Base-by-base conservation (phyloP, 2,113 vertebrate species). In the Nothobranchius furzeri region DNA sequence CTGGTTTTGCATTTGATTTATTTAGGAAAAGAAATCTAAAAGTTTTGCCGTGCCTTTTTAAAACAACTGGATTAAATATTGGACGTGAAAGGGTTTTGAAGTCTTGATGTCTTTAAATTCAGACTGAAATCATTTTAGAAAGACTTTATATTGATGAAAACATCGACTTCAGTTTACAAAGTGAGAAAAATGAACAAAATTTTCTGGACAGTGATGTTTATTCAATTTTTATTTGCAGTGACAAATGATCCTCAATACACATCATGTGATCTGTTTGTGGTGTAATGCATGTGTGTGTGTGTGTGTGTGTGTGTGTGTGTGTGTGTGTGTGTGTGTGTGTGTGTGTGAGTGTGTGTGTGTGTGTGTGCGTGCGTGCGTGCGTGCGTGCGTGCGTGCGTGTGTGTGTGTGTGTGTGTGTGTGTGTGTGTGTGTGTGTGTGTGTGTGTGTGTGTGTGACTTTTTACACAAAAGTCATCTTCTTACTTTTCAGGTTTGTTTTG, bases 401-500 rank as follows among this genome's bases (percentile, higher is more conserved):
- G 20, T 55, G 6, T 1, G 5, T 37, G 12, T 20, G 12, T 36
- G 24, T 17, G 15, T 24, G 12, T 30, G 6, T 40, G 37, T 40
- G 37, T 40, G 37, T 40, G 37, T 6, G 37, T 40, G 37, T 6
- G 5, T 40, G 37, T 40, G 37, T 40, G 37, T 40, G 37, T 40
- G 37, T 40, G 37, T 40, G 37, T 40, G 37, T 40, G 37, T 40
- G 37, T 5, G 37, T 40, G 37, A 30, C 30, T 30, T 30, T 30
- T 30, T 30, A 30, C 30, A 30, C 30, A 30, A 30, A 8, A 20
- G 9, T 25, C 40, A 25, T 66, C 67, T 52, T 71, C 47, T 57
- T 68, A 40, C 37, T 79, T 76, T 60, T 69, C 59, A 36, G 52
- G 43, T 11, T 24, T 1, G 53, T 52, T 7, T 0, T 20, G 64